Evolutionary conservation across 64 coral and sea anemone genomes (phyloP).

Genomic region (Montipora sp.): DNA sequence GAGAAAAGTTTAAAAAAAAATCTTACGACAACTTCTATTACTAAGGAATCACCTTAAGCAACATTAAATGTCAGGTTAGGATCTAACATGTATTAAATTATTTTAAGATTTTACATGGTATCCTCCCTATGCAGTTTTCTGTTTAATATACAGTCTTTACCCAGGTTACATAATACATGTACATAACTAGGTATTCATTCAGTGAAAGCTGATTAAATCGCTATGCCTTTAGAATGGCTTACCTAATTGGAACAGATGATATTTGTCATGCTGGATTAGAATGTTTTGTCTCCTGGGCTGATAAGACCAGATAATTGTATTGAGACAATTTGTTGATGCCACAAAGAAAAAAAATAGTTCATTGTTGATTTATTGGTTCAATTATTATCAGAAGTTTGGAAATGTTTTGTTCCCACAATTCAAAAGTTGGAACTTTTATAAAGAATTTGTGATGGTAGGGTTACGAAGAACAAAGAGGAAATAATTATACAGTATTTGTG

Average conservation of each 20-base stretch:
- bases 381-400: background rate
- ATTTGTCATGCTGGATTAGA: background rate
- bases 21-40: too few species aligned
- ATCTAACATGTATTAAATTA: too few species aligned
- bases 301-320: background rate
- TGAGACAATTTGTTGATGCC: conserved; percentile 18
- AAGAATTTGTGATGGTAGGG: background rate
- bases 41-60: too few species aligned
- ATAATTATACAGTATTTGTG: too few species aligned
- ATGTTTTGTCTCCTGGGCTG: background rate
- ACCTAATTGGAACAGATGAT: background rate
- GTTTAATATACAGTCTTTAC: too few species aligned
- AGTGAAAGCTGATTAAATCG: background rate
- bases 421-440: background rate
- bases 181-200: background rate
- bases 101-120: too few species aligned
- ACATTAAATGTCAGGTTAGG: too few species aligned
- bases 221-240: background rate
- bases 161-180: background rate
- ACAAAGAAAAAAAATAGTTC: background rate
- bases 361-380: background rate
- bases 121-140: too few species aligned
- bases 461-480: background rate
- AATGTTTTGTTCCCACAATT: background rate
- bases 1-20: too few species aligned